Evolutionary conservation across 2,113 vertebrate genomes (phyloP), one percentile per base, ranked within the genome.

Genomic region (Microcebus lehilahytsara): DNA sequence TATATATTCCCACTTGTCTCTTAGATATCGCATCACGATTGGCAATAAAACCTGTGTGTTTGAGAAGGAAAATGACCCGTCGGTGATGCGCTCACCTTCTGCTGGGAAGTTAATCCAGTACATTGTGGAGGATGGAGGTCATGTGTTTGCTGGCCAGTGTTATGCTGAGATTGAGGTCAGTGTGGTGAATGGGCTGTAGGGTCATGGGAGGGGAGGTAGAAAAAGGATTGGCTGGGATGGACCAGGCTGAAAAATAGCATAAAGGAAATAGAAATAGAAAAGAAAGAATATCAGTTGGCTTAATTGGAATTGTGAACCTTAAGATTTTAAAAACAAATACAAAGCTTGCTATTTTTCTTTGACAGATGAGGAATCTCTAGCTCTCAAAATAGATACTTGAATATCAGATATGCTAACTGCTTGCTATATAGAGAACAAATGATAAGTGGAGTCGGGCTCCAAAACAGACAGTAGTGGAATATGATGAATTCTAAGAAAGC

Each of bases 21-120:
- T 71, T 79, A 99, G 99, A 96, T 99, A 99, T 89, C 99, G 99
- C 75, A 99, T 99, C 97, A 99, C 99, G 2, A 99, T 99, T 60
- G 99, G 99, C 77, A 99, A 99, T 98, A 99, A 99, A 98, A 99
- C 99, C 2, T 99, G 99, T 95, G 99, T 99, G 93, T 99, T 99
- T 98, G 99, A 99, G 96, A 99, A 99, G 98, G 99, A 99, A 97
- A 99, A 99, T 0, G 99, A 99, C 89, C 99, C 99, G 1, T 99
- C 99, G 0, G 99, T 99, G 95, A 98, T 99, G 94, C 99, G 99
- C 69, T 99, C 99, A 0, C 99, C 99, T 0, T 99, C 99, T 0
- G 99, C 99, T 1, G 99, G 99, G 83, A 99, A 99, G 98, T 98
- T 99, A 69, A 99, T 99, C 98, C 99, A 99, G 98, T 99, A 99